Evolutionary conservation across 2,888 invertebrate species (phyloP), one percentile per base, ranked within the genome.

Genomic region (Gryllus longicercus): DNA sequence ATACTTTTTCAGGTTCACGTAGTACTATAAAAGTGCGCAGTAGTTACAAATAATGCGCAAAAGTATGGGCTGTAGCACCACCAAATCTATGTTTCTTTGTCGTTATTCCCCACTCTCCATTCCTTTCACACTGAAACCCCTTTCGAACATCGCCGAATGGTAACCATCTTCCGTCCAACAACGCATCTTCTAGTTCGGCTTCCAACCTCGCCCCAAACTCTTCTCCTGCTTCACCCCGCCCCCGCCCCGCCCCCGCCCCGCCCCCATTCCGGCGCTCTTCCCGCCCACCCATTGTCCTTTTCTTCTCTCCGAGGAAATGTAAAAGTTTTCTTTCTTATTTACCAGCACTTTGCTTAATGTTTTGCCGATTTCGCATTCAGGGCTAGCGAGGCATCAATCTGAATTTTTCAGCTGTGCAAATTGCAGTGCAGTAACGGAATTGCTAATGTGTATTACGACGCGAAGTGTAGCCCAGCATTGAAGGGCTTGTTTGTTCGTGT

Each of bases 271-370:
- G 51, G 12, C 51, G 14, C 63, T 1, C n/a, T 63, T 5, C 3
- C 16, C 4, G 8, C 16, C 63, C n/a, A 14, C 63, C n/a, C n/a
- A 63, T 63, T 63, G 63, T 63, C 63, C 63, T 63, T 63, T 63
- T n/a, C 63, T 63, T 63, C 63, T n/a, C n/a, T 63, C 63, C n/a
- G 63, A 63, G 63, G 63, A 63, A 63, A 63, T 63, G 63, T 63
- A 63, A 63, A 63, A 63, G 63, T 63, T 63, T 63, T 63, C 63
- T n/a, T n/a, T 63, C 63, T 63, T 63, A 63, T 63, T 63, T 63
- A 63, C 63, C 63, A 63, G 63, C 63, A n/a, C 63, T 63, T 63
- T 63, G 63, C 63, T 63, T 63, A 63, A 63, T 63, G 63, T 63
- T 63, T 63, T 63, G 63, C 63, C 63, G 63, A 63, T 63, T 63